Base-by-base conservation (phyloP, 2,888 invertebrate species). In the Meghimatium bilineatum region DNA sequence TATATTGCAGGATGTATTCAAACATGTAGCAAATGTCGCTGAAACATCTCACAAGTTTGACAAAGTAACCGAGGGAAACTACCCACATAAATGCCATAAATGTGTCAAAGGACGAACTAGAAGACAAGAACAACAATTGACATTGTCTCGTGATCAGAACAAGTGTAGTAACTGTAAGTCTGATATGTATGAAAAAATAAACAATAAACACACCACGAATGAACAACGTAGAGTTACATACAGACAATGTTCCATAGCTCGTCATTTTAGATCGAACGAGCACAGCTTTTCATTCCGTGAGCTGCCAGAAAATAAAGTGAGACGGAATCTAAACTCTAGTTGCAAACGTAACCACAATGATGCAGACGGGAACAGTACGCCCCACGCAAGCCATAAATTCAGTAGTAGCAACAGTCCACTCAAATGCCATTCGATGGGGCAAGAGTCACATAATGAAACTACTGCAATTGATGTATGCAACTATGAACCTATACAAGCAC, bases 191-290 rank as follows among this genome's bases (percentile, higher is more conserved):
- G 14, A 34, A 34, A 34, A 32, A 44, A 49, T n/a, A 5, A 44
- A 44, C 44, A 49, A 52, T 49, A 29, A 8, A 56, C 38, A 78
- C 1, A 10, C 26, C n/a, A 34, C 29, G 1, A 60, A n/a, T n/a
- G n/a, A 38, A n/a, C 63, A 36, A 6, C 78, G 17, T 1, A 34
- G 36, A 23, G 38, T 78, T 12, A 78, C 36, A 1, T 66, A 38
- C 78, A 60, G 38, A 23, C 78, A 52, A 8, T 66, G 66, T 38
- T 78, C 78, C 8, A 38, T 38, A 6, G 63, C 63, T 23, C n/a
- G 14, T 5, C 63, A 5, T 1, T 14, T 26, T 26, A 17, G 17
- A 8, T 38, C 36, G 38, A 34, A 29, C n/a, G 60, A 34, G 23
- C 78, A 63, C 8, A 78, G 66, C 20, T 66, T 78, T 26, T 20